These are phyloP conservation scores for Garra rufa DNA, from an alignment of 2,113 vertebrate species.

Conservation along the genomic window DNA sequence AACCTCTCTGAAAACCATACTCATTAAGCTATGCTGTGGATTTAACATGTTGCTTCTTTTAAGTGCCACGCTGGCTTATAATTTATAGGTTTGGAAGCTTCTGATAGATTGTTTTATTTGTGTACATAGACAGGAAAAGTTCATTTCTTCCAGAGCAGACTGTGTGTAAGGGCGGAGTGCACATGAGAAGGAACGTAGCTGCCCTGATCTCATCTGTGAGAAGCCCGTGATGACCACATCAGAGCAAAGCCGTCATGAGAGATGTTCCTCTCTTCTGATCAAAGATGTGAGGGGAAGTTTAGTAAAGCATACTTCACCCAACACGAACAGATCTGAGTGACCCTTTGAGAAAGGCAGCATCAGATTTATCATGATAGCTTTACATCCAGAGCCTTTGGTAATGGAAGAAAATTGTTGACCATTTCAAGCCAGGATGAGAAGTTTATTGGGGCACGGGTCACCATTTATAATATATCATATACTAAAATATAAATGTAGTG, in stretches of 20 bases:
- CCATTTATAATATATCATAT: not conserved
- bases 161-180: not conserved
- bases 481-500: not conserved
- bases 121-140: not conserved
- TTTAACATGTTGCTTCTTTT: not conserved
- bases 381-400: conserved; percentile 6
- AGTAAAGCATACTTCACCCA: conserved; percentile 22
- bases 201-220: conserved; percentile 21
- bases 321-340: conserved; percentile 33
- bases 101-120: not conserved
- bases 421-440: not conserved
- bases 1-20: not conserved
- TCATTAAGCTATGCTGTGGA: too few species aligned
- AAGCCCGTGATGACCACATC: conserved; percentile 35
- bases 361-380: conserved; percentile 24
- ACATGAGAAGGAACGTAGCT: not conserved
- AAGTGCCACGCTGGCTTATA: not conserved
- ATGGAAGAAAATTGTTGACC: not conserved
- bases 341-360: conserved; percentile 16
- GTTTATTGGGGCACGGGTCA: not conserved
- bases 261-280: conserved; percentile 41
- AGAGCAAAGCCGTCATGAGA: conserved; percentile 33
- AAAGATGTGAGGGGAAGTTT: conserved; percentile 37
- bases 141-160: not conserved
- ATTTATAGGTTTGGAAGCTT: not conserved